Evolutionary conservation across 37 sponge, comb jelly and placozoan genomes (phyloP), one percentile per base, ranked within the genome.

Genomic region (Diacarnus erythraeanus): DNA sequence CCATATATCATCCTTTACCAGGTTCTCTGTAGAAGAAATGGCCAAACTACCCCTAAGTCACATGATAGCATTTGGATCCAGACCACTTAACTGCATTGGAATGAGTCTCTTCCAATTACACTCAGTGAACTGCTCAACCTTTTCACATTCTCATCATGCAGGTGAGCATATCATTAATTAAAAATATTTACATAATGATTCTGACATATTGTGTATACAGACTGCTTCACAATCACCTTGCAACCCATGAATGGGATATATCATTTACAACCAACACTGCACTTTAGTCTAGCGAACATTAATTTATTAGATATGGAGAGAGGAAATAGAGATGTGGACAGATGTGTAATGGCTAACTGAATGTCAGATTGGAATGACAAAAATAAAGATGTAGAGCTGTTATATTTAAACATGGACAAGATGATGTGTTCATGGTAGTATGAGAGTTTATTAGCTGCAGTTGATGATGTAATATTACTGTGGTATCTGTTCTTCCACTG

Each of bases 61-160:
- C 34, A 71, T 78, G 74, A 76, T 90, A 56, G 88, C 94, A 69
- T 94, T 94, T 81, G 88, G 91, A 17, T 66, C 27, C 57, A 91
- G 94, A 25, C 91, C 94, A 31, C 69, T 91, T 0, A 80, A 61
- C 72, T 94, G 94, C 43, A 83, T 90, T 83, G 94, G 94, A 1
- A 87, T 84, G 81, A 85, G 77, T 31, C 87, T 90, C 80, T 88
- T 91, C 44, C 70, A 71, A 86, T 86, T 75, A 75, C 88, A 5
- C 71, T 91, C 37, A 83, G 75, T 1, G 71, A 60, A 37, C 72
- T 91, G 6, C 56, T 91, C 39, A 91, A 71, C 71, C 57, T 64
- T 66, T 91, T 67, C 84, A 59, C 65, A 29, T 81, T 91, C 75
- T 64, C 75, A 29, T 76, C 83, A 64, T 74, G 73, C 35, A 82